phyloP scores from a whole-genome alignment of 2,888 invertebrate species.

The Trimorus sp. region DNA sequence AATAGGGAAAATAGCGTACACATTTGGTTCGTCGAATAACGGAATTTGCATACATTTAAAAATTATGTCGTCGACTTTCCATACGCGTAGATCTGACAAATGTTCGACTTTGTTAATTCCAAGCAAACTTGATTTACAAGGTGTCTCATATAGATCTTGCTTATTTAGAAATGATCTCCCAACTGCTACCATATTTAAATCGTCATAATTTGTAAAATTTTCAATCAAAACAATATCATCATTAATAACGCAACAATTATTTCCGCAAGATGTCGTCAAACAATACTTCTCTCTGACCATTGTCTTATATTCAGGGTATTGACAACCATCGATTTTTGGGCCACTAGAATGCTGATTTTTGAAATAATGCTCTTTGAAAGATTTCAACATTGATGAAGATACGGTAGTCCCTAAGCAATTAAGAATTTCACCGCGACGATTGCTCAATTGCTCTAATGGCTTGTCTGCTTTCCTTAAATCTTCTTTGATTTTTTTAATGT shows the following conservation, averaged over 20 bases:
- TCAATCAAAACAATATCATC: slow-evolving; percentile 18
- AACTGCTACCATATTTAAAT: slow-evolving; percentile 12
- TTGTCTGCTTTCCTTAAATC: slow-evolving; percentile 23
- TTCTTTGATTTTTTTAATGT: slow-evolving; percentile 9
- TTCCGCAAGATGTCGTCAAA: slow-evolving; percentile 2
- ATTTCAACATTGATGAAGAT: neutral
- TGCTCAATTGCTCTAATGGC: slow-evolving; percentile 23
- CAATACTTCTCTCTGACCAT: slow-evolving; percentile 3
- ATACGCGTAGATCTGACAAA: slow-evolving; percentile 7
- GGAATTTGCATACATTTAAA: slow-evolving; percentile 12
- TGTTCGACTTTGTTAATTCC: slow-evolving; percentile 2
- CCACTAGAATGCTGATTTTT: slow-evolving; percentile 8
- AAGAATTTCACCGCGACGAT: slow-evolving; percentile 9
- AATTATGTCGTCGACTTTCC: neutral
- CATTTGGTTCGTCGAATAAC: neutral
- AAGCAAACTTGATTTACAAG: neutral
- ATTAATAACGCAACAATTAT: slow-evolving; percentile 17
- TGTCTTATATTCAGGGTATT: slow-evolving; percentile 5
- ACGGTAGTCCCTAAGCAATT: neutral
- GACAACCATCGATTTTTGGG: slow-evolving; percentile 12
- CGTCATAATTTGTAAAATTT: slow-evolving; percentile 14
- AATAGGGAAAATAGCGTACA: neutral
- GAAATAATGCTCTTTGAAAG: neutral
- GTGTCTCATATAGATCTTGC: slow-evolving; percentile 16
- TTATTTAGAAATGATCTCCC: slow-evolving; percentile 14